Base-by-base conservation (phyloP, 2,113 vertebrate genomes). In the Mastomys natalensis region DNA sequence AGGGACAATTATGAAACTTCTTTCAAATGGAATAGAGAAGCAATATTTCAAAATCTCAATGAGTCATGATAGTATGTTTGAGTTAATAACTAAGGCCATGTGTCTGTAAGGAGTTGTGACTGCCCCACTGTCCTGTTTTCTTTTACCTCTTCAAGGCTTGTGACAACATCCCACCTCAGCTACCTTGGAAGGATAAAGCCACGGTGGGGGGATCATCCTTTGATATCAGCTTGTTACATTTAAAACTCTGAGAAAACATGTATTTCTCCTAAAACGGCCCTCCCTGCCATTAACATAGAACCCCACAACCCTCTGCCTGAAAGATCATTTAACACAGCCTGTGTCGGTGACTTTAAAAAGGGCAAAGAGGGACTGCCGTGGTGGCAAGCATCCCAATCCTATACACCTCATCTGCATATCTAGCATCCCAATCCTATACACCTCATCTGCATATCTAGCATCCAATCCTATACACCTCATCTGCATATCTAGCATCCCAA, bases 21-120 rank as follows among this genome's bases (percentile, higher is more conserved):
- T 62, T 72, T 87, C 74, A 78, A 94, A 76, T 60, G 68, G 88
- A 89, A 58, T 7, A 72, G 2, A 24, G 55, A 93, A 94, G 48
- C 51, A 16, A 60, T 53, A 55, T 1, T 82, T 43, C 3, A 21
- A 80, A 90, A 81, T 37, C 40, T 84, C 2, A 0, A 85, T 43
- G 0, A 72, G 66, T 29, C 16, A 7, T 4, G 70, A 22, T 73
- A 48, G 53, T 12, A 10, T 31, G 48, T 84, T n/a, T 74, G 37
- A 62, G 48, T 8, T 87, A 84, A 53, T 48, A 82, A 73, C 0
- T 70, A 64, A 21, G 81, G 6, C 31, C 77, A 45, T 10, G 53
- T 78, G 31, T 58, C 4, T 10, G 3, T 26, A 48, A 7, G 43
- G 29, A 1, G 3, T 4, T 12, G 3, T 21, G 40, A n/a, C 19